Evolutionary conservation across 2,113 vertebrate genomes (phyloP).

Genomic region (Calidris pugnax): DNA sequence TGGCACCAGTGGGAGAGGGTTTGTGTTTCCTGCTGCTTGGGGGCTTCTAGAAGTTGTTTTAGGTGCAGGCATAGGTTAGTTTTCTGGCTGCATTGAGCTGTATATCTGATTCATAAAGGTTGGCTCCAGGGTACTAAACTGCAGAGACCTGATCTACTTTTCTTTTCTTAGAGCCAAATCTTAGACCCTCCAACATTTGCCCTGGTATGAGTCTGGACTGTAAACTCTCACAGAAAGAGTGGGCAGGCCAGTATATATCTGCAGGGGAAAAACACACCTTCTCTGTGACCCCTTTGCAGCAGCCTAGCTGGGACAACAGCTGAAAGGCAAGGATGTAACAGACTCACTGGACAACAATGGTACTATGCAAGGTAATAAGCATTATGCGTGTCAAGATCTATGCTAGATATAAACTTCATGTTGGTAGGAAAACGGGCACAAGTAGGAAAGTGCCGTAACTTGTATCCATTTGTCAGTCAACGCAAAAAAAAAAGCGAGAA

Average conservation of each 20-base stretch:
- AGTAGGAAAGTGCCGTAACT: neutral
- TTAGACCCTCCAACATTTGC: neutral
- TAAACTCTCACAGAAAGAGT: neutral
- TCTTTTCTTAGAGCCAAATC: neutral
- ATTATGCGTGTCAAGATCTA: neutral
- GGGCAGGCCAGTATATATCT: neutral
- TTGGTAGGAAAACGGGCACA: neutral
- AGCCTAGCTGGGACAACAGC: neutral
- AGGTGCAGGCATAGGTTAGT: neutral
- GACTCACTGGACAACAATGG: constrained; percentile 27
- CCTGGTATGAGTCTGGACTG: neutral
- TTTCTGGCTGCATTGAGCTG: neutral
- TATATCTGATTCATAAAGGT: neutral
- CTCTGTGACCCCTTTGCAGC: neutral
- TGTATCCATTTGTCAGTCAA: neutral
- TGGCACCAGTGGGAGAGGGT: neutral
- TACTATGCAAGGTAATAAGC: constrained; percentile 27
- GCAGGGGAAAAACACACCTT: neutral
- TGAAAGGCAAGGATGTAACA: neutral
- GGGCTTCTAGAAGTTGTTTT: neutral
- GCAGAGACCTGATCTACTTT: neutral
- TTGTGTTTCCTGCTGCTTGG: neutral
- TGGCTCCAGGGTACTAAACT: neutral
- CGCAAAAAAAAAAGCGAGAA: neutral
- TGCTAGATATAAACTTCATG: neutral